phyloP scores from a whole-genome alignment of 1,140 invertebrate species.

The Oedothorax gibbosus region DNA sequence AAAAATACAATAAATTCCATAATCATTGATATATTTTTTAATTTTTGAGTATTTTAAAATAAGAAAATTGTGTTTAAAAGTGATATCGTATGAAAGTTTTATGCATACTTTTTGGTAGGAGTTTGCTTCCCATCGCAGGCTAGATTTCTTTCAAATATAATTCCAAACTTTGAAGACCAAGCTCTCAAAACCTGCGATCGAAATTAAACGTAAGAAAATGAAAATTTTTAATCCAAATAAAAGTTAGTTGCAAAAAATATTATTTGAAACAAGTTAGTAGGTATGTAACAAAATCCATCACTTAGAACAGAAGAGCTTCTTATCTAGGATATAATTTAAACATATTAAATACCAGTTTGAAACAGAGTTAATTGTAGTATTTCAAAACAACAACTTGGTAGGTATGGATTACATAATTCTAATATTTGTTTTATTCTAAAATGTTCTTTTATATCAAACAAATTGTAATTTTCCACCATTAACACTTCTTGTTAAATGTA shows the following conservation, averaged over 20 bases:
- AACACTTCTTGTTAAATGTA: too few species aligned
- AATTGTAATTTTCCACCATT: too few species aligned
- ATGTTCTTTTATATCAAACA: too few species aligned
- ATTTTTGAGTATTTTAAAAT: too few species aligned
- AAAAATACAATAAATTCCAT: too few species aligned
- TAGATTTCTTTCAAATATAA: conserved; percentile 49
- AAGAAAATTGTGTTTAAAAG: too few species aligned
- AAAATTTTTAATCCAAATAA: background rate
- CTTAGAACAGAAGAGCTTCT: background rate
- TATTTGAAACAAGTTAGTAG: background rate
- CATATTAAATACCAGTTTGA: background rate
- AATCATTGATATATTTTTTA: too few species aligned
- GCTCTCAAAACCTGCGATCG: conserved; percentile 38
- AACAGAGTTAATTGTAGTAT: too few species aligned
- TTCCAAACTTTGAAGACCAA: conserved; percentile 52
- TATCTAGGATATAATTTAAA: background rate
- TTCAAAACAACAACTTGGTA: background rate
- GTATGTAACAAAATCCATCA: background rate
- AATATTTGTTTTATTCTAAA: too few species aligned
- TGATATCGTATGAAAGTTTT: too few species aligned
- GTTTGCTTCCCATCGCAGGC: conserved; percentile 5
- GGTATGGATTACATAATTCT: too few species aligned
- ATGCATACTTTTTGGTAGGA: conserved; percentile 5
- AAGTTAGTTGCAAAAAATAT: too few species aligned
- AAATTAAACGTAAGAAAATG: background rate